These are phyloP conservation scores for Cyaniris semiargus DNA, from an alignment of 2,888 invertebrate species.

Conservation along the genomic window DNA sequence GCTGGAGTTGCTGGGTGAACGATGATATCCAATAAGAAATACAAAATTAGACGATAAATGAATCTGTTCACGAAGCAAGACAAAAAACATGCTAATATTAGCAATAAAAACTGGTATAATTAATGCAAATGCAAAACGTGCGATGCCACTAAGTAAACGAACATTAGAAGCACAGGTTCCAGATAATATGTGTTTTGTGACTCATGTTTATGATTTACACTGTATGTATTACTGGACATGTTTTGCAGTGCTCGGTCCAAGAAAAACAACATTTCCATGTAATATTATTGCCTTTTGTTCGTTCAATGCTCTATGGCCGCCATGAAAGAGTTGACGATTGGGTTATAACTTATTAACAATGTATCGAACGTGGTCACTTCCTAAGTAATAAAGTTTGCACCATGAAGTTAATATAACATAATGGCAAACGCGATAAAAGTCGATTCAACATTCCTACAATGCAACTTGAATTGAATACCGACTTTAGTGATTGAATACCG, in stretches of 20 bases:
- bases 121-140: not conserved
- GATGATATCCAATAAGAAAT: not conserved
- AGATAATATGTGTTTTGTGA: conserved; percentile 20
- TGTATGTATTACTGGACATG: too few relatives aligned
- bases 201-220: conserved; percentile 23
- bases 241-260: conserved; percentile 32
- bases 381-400: conserved; percentile 8
- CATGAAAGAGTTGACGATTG: conserved; percentile 26
- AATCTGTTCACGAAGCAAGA: not conserved
- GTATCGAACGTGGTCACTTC: conserved; percentile 5
- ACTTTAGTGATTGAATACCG: not conserved
- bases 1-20: not conserved
- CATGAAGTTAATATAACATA: not conserved
- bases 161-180: not conserved
- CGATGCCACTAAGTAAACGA: not conserved
- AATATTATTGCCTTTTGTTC: conserved; percentile 48
- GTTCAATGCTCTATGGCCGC: conserved; percentile 40
- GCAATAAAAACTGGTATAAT: conserved; percentile 22
- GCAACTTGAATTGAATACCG: not conserved
- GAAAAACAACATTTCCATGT: conserved; percentile 40
- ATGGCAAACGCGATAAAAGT: not conserved
- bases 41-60: not conserved
- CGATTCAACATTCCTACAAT: not conserved
- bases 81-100: not conserved
- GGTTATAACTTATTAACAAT: conserved; percentile 14